Evolutionary conservation across 2,888 invertebrate species (phyloP), one percentile per base, ranked within the genome.

Genomic region (Coelinius sp.): DNA sequence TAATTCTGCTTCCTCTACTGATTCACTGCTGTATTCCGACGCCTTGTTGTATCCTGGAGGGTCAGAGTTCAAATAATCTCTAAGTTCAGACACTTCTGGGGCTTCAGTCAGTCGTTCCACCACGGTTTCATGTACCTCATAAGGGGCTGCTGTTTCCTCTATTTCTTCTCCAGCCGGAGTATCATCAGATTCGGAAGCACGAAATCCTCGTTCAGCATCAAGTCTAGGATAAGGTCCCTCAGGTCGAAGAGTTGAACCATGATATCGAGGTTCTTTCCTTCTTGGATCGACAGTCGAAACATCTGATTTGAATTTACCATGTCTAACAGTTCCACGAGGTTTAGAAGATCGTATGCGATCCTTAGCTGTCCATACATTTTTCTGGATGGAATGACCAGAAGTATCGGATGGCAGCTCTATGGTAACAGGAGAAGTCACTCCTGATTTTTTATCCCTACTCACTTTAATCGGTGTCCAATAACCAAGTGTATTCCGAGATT

Each of bases 31-130:
- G 46, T 77, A 77, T 24, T 78, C 71, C 70, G 80, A 41, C 41
- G 7, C 41, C 41, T 49, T 49, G 46, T 20, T 49, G 20, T 49
- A 49, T 14, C 78, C 79, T 0, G 82, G 78, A 2, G 80, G 77
- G 56, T 84, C 80, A 0, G 77, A 73, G 4, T 77, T 69, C 10
- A 81, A 59, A 41, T 76, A 81, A 8, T 75, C 62, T 25, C 56
- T 85, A 79, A 76, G 83, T 83, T 72, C 81, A 46, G 87, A 20
- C 77, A 77, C 12, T 76, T 80, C 25, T 89, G 83, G 38, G 90
- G 92, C 92, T 71, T 88, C 87, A 35, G 64, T 64, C n/a, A 73
- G 38, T 24, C 67, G 65, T 8, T 35, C 14, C 8, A 27, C 20
- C 1, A 20, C 20, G n/a, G 14, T 17, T 14, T 31, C 31, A 14